These are phyloP conservation scores for Stenolophus ochropezus DNA, from an alignment of 2,888 invertebrate genomes.

Conservation along the genomic window DNA sequence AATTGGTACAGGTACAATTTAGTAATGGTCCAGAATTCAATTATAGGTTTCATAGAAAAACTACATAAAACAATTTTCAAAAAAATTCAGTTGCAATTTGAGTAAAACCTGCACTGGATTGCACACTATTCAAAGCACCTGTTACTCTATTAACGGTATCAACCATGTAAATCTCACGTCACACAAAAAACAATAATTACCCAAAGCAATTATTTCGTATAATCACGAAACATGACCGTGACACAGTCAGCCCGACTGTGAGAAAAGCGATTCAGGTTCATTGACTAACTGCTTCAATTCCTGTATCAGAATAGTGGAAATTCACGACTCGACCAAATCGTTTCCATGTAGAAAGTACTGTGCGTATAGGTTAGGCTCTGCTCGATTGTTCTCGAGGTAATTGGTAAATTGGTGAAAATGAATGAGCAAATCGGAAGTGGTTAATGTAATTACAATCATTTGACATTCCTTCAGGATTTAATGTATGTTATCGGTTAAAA, in stretches of 20 bases:
- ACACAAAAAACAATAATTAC: slow-evolving; percentile 17
- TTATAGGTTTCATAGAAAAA: too few species aligned
- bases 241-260: neutral
- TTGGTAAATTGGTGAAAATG: neutral
- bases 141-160: slow-evolving; percentile 27
- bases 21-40: too few species aligned
- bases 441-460: neutral
- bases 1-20: too few species aligned
- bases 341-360: slow-evolving; percentile 1
- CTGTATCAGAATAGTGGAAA: neutral
- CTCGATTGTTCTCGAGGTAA: neutral
- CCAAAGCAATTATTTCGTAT: slow-evolving; percentile 7
- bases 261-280: neutral
- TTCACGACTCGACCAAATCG: neutral
- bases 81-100: too few species aligned
- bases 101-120: too few species aligned
- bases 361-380: neutral
- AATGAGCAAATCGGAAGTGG: neutral
- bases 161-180: neutral
- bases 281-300: neutral
- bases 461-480: neutral
- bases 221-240: slow-evolving; percentile 29
- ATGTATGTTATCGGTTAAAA: too few species aligned
- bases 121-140: neutral
- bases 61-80: too few species aligned